Evolutionary conservation across 2,888 invertebrate species (phyloP).

Genomic region (Rotaria sp.): DNA sequence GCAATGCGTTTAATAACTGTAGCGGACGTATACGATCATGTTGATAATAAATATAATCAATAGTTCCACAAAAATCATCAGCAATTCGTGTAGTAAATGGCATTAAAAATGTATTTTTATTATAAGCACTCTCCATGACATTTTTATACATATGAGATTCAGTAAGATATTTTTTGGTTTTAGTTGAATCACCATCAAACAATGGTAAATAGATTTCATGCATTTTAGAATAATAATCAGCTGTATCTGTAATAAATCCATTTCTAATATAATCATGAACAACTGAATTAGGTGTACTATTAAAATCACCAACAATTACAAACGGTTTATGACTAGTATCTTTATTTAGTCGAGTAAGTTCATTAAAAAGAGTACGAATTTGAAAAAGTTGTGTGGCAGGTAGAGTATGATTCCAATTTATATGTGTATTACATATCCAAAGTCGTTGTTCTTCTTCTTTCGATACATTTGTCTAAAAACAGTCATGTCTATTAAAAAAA

Average conservation of each 20-base stretch:
- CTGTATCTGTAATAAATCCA: neutral
- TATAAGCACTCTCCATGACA: neutral
- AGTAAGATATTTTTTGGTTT: neutral
- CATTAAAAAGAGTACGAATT: neutral
- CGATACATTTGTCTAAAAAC: neutral
- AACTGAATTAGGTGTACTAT: neutral
- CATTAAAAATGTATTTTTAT: neutral
- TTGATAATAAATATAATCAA: constrained; percentile 8
- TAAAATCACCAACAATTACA: neutral
- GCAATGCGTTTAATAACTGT: neutral
- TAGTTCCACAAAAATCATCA: neutral
- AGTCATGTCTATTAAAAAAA: no score
- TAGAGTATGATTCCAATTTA: neutral
- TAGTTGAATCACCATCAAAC: neutral
- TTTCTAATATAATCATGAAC: neutral
- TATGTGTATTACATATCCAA: neutral
- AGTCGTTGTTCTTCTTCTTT: neutral
- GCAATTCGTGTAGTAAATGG: neutral
- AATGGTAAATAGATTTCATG: neutral
- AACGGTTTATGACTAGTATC: neutral
- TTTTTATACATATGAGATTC: neutral
- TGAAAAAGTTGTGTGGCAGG: neutral
- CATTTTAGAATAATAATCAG: neutral
- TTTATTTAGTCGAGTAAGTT: neutral
- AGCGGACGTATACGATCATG: neutral